A percentile compares a stretch with the other conserved stretches of the same genome.
Conservation (phyloP, 2,888 invertebrate species). For the Apotomis turbidana region DNA sequence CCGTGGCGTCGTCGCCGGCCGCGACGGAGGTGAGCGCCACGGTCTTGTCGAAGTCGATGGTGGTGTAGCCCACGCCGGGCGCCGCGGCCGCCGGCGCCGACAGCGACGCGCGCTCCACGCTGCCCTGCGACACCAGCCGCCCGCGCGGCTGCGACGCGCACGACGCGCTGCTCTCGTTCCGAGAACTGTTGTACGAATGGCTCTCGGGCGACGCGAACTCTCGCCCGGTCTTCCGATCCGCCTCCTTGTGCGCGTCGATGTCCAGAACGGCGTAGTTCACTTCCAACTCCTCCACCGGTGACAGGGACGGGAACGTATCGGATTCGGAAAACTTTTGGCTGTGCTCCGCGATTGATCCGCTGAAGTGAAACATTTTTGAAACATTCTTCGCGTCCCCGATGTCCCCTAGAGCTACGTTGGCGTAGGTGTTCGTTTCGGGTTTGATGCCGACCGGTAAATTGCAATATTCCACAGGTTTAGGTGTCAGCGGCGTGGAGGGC, state of each 20-base stretch:
- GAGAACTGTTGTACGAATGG: slow-evolving; percentile 64
- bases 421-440: slow-evolving; percentile 70
- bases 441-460: slow-evolving; percentile 65
- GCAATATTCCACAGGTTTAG: slow-evolving; percentile 73
- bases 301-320: slow-evolving; percentile 73
- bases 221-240: slow-evolving; percentile 49
- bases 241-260: slow-evolving; percentile 85
- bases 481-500: slow-evolving; percentile 69
- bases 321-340: slow-evolving; percentile 73
- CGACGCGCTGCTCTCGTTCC: slow-evolving; percentile 65
- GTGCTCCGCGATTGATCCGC: slow-evolving; percentile 54
- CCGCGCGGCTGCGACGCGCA: slow-evolving; percentile 62
- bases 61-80: slow-evolving; percentile 88
- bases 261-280: slow-evolving; percentile 92
- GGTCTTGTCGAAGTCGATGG: slow-evolving; percentile 97
- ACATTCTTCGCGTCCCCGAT: slow-evolving; percentile 62
- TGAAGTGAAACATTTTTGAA: slow-evolving; percentile 54
- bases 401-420: slow-evolving; percentile 73
- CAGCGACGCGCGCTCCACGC: slow-evolving; percentile 55
- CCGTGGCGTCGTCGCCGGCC: slow-evolving; percentile 86
- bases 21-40: slow-evolving; percentile 93
- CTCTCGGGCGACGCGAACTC: slow-evolving; percentile 66
- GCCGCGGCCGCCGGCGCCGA: slow-evolving; percentile 70
- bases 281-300: slow-evolving; percentile 72
- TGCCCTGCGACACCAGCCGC: slow-evolving; percentile 67